phyloP scores from a whole-genome alignment of 2,797 vertebrate genomes.

The Falco columbarius region DNA sequence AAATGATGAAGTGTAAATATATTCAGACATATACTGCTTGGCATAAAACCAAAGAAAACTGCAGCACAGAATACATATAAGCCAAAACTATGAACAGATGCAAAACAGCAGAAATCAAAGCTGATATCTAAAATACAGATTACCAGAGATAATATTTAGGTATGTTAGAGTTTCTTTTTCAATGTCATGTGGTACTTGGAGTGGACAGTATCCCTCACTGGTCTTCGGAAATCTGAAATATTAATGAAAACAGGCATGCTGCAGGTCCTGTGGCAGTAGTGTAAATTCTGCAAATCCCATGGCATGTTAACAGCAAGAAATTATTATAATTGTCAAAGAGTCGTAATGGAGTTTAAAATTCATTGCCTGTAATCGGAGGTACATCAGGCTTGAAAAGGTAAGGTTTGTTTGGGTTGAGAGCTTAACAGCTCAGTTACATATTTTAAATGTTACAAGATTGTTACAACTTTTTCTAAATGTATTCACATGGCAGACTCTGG shows the following conservation, averaged over 20 bases:
- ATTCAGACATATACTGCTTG: background rate
- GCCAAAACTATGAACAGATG: background rate
- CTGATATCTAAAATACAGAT: background rate
- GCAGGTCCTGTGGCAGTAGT: background rate
- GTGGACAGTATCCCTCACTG: background rate
- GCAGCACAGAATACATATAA: background rate
- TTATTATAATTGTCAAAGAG: background rate
- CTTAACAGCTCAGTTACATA: background rate
- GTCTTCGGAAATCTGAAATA: background rate
- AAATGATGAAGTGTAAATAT: background rate
- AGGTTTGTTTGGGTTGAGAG: background rate
- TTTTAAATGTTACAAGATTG: background rate
- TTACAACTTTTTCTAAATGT: background rate
- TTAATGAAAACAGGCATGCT: background rate
- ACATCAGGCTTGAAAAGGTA: background rate
- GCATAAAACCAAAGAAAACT: background rate
- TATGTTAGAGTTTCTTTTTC: background rate
- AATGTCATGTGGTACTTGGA: background rate
- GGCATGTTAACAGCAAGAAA: background rate
- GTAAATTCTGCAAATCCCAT: background rate
- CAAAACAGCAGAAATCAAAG: background rate
- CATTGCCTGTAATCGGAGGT: rapidly evolving
- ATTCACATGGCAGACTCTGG: background rate
- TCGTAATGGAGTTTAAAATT: background rate
- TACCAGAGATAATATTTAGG: background rate